phyloP scores from a whole-genome alignment of 2,797 vertebrate species.

The Neoniphon sammara region DNA sequence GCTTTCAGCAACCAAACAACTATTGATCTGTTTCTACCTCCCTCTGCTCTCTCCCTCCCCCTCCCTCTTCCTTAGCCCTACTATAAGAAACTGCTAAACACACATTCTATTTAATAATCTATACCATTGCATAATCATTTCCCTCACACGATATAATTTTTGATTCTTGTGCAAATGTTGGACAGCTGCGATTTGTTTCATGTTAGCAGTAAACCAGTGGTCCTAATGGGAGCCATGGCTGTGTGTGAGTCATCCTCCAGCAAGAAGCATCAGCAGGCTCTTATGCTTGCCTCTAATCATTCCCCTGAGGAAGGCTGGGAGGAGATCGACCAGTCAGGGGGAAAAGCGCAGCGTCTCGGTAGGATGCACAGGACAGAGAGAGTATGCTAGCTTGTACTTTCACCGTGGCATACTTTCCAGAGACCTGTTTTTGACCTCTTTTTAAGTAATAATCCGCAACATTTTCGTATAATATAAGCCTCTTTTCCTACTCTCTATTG shows the following conservation, averaged over 20 bases:
- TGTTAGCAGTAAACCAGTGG: slow-evolving; percentile 13
- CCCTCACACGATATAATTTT: slow-evolving; percentile 27
- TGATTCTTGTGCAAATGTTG: slow-evolving; percentile 33
- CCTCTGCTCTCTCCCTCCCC: not conserved
- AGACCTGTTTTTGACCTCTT: not conserved
- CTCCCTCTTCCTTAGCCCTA: slow-evolving; percentile 5
- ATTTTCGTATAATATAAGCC: too few species aligned
- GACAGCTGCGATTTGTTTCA: slow-evolving; percentile 30
- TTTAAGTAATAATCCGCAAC: not conserved
- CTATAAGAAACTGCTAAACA: slow-evolving; percentile 16
- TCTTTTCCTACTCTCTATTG: too few species aligned
- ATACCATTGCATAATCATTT: slow-evolving; percentile 38
- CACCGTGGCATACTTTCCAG: not conserved
- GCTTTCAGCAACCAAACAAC: slow-evolving; percentile 48
- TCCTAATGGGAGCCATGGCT: slow-evolving; percentile 43
- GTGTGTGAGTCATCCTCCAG: slow-evolving; percentile 49
- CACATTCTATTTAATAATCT: slow-evolving; percentile 47
- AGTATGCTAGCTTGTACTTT: not conserved
- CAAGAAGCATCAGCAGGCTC: slow-evolving; percentile 20
- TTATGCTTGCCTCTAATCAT: slow-evolving; percentile 48
- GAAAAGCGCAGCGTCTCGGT: slow-evolving; percentile 28
- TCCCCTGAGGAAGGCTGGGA: slow-evolving; percentile 29
- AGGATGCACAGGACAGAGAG: slow-evolving; percentile 2
- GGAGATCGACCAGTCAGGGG: slow-evolving; percentile 23
- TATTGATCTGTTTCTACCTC: slow-evolving; percentile 27